Evolutionary conservation across 1,140 invertebrate genomes (phyloP).

Genomic region (Hestina assimilis): DNA sequence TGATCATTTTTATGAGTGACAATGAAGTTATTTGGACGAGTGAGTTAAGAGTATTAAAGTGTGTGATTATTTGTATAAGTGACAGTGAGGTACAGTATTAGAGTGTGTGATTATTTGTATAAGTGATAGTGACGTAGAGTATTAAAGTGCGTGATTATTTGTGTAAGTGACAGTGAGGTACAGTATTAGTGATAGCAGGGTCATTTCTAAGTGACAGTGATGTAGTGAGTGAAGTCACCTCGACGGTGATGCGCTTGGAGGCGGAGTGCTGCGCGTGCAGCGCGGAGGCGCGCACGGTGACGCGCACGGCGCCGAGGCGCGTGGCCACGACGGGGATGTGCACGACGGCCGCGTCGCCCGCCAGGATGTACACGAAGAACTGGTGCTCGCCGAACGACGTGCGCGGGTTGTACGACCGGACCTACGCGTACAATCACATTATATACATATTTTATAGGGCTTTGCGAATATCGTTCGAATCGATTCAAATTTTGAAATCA

Average conservation of each 20-base stretch:
- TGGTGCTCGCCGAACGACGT: constrained; percentile 95
- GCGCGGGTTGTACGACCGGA: constrained; percentile 89
- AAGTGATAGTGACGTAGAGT: no score
- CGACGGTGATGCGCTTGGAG: constrained; percentile 85
- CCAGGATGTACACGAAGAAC: constrained; percentile 92
- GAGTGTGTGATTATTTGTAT: no score
- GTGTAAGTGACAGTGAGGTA: no score
- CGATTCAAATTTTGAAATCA: no score
- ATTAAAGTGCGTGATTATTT: no score
- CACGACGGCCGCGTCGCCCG: constrained; percentile 88
- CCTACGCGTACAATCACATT: constrained; percentile 36
- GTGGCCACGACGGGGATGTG: constrained; percentile 95
- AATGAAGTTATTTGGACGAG: no score
- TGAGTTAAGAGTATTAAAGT: no score
- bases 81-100: no score
- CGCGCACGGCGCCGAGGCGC: constrained; percentile 87
- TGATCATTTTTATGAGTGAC: no score
- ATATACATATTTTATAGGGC: not conserved
- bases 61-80: no score
- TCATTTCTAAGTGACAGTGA: not conserved
- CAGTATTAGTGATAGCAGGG: no score
- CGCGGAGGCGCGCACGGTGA: constrained; percentile 91
- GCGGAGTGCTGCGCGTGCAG: constrained; percentile 90
- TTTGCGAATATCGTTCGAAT: no score
- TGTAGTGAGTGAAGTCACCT: constrained; percentile 65